Percentiles rank a stretch among this genome's conserved stretches.
Conservation (phyloP, 1,140 invertebrate species). For the Lucilia sericata region DNA sequence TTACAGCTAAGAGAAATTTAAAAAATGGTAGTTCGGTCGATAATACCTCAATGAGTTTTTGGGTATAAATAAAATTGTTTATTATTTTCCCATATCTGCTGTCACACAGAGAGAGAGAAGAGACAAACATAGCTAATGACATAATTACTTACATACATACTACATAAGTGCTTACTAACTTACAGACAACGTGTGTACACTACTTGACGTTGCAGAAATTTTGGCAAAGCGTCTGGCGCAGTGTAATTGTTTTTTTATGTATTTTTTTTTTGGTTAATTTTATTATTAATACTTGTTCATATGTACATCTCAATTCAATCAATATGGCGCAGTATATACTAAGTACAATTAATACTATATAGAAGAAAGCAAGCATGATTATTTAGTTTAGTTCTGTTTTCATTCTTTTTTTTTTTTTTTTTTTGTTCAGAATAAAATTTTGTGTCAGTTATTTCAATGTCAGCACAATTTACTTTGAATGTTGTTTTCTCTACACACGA, state of each 20-base stretch:
- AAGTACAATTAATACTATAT: neutral
- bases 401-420: neutral
- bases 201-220: conserved; percentile 14
- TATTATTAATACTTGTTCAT: neutral
- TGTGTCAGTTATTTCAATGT: conserved; percentile 35
- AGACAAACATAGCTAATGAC: too few relatives aligned
- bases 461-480: conserved; percentile 35
- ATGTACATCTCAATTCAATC: neutral
- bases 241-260: neutral
- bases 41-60: too few relatives aligned
- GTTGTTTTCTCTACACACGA: neutral
- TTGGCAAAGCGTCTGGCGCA: conserved; percentile 7
- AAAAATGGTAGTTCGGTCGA: too few relatives aligned
- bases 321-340: conserved; percentile 21
- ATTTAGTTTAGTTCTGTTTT: neutral
- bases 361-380: neutral
- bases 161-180: neutral
- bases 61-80: too few relatives aligned
- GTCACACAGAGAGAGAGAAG: too few relatives aligned
- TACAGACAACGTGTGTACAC: neutral
- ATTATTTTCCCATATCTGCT: too few relatives aligned
- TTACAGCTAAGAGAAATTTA: too few relatives aligned
- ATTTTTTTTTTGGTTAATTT: neutral
- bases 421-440: neutral
- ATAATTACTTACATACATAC: neutral